Conservation (phyloP, 2,113 vertebrate genomes). For the Craseonycteris thonglongyai region DNA sequence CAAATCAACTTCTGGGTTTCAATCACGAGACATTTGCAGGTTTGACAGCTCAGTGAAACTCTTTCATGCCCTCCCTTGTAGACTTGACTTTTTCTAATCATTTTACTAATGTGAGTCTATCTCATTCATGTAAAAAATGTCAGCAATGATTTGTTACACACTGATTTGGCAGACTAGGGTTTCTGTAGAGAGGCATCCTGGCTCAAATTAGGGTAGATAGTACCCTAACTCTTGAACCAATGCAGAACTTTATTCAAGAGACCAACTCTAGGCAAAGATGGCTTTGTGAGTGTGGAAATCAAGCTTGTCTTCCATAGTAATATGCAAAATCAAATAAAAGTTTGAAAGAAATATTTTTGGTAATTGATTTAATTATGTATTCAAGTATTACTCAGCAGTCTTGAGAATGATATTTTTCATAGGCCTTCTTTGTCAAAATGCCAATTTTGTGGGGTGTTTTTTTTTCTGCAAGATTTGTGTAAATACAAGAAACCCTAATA, state of each 20-base stretch:
- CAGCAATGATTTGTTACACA: background rate
- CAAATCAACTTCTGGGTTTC: background rate
- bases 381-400: background rate
- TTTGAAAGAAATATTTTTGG: background rate
- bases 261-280: background rate
- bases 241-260: background rate
- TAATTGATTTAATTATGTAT: background rate
- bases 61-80: background rate
- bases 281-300: background rate
- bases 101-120: background rate
- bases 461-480: background rate
- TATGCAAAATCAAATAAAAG: background rate
- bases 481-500: conserved; percentile 18
- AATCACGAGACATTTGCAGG: background rate
- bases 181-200: background rate
- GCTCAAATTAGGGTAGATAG: background rate
- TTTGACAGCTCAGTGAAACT: background rate
- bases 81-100: background rate
- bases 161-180: background rate
- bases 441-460: background rate
- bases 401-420: background rate
- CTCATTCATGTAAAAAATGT: background rate
- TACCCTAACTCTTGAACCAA: background rate
- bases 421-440: background rate
- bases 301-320: background rate